A percentile compares a stretch with the other conserved stretches of the same genome.
Evolutionary conservation across 1,140 invertebrate genomes (phyloP).

Genomic region (Zaprionus vittiger): DNA sequence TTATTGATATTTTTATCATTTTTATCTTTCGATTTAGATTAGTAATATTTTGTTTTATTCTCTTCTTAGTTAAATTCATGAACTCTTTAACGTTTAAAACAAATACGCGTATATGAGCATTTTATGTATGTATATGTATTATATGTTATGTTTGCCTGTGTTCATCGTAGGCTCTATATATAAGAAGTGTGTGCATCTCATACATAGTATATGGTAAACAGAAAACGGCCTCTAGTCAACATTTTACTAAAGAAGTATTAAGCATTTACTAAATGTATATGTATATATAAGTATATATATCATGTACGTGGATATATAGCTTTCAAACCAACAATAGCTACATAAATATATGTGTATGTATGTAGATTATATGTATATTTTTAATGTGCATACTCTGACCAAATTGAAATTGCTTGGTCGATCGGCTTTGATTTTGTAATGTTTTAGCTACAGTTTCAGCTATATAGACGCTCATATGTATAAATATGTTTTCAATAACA

Average conservation of each 20-base stretch:
- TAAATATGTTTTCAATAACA: slow-evolving; percentile 67
- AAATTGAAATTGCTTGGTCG: neutral
- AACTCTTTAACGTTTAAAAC: slow-evolving; percentile 44
- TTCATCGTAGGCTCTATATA: slow-evolving; percentile 35
- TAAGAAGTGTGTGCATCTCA: slow-evolving; percentile 33
- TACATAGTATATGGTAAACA: slow-evolving; percentile 30
- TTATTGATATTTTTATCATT: slow-evolving; percentile 46
- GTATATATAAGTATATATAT: slow-evolving; percentile 43
- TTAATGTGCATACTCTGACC: slow-evolving; percentile 22
- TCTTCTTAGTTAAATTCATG: slow-evolving; percentile 42
- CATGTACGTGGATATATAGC: slow-evolving; percentile 9
- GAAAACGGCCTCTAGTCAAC: slow-evolving; percentile 41
- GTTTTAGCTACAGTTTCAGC: slow-evolving; percentile 22
- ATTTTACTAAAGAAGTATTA: slow-evolving; percentile 50
- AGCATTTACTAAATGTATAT: slow-evolving; percentile 33
- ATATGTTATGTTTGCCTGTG: slow-evolving; percentile 17
- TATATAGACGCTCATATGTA: slow-evolving; percentile 59
- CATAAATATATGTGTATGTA: slow-evolving; percentile 56
- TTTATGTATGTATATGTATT: slow-evolving; percentile 25
- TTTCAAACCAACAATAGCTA: slow-evolving; percentile 76
- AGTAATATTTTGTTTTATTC: slow-evolving; percentile 27
- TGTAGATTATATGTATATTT: slow-evolving; percentile 20
- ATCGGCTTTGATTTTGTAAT: slow-evolving; percentile 19
- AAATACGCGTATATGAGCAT: slow-evolving; percentile 50
- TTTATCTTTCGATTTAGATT: slow-evolving; percentile 26